Evolutionary conservation across 2,888 invertebrate genomes (phyloP).

Genomic region (Ditula angustiorana): DNA sequence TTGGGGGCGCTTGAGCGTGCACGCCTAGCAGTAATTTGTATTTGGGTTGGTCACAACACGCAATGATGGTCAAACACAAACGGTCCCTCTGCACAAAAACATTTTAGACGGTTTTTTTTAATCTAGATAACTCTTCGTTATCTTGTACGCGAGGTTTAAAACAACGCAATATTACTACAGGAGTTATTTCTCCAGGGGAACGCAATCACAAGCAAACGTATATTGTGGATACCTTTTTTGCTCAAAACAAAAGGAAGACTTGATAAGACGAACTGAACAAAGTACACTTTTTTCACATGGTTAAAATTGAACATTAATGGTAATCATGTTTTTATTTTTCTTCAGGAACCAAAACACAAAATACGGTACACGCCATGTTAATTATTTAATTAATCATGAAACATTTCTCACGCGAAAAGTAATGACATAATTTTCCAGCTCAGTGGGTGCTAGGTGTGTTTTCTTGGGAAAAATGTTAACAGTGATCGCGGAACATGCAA

Average conservation of each 20-base stretch:
- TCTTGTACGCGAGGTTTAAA: slow-evolving; percentile 26
- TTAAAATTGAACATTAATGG: too few relatives aligned
- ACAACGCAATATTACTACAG: slow-evolving; percentile 16
- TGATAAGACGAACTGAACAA: too few relatives aligned
- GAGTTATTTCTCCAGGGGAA: slow-evolving; percentile 13
- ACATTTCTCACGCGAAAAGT: slow-evolving; percentile 1
- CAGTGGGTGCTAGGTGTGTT: background rate
- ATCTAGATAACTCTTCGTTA: slow-evolving; percentile 23
- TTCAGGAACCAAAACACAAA: too few relatives aligned
- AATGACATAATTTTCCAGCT: background rate
- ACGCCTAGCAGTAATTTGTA: slow-evolving; percentile 69
- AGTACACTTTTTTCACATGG: too few relatives aligned
- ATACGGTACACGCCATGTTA: slow-evolving; percentile 1
- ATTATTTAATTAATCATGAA: slow-evolving; percentile 7
- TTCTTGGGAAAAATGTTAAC: background rate
- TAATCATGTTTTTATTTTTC: too few relatives aligned
- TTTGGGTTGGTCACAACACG: slow-evolving; percentile 71
- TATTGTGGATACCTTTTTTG: too few relatives aligned
- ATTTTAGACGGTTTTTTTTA: slow-evolving; percentile 32
- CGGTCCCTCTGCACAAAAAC: slow-evolving; percentile 43
- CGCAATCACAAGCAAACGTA: too few relatives aligned
- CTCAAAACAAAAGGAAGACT: too few relatives aligned
- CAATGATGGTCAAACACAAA: slow-evolving; percentile 62
- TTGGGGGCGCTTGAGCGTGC: slow-evolving; percentile 66
- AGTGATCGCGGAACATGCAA: too few relatives aligned